Evolutionary conservation across 1,140 invertebrate species (phyloP), one percentile per base, ranked within the genome.

Genomic region (Pectinophora gossypiella): DNA sequence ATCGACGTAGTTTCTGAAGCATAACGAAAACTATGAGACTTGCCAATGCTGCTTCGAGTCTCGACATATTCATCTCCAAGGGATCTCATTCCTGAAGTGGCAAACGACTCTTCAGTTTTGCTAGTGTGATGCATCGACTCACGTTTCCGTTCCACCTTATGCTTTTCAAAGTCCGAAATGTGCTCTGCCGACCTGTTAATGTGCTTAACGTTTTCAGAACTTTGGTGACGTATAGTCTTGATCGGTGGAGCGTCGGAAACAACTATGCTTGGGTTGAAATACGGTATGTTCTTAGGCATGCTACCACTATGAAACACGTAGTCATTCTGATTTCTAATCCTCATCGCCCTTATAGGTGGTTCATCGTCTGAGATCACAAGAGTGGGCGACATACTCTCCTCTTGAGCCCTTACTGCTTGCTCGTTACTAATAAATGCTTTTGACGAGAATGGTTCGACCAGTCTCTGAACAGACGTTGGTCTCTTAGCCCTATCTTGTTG

Each of bases 11-110:
- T 71, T 62, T 90, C 88, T 20, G 88, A 88, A 22, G 90, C 89
- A 48, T 89, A 88, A 55, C 91, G 89, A 64, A 93, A 93, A 68
- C 92, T 93, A 46, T 92, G 90, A 4, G 91, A 92, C 68, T 93
- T 93, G 15, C 90, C 88, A 27, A 92, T 88, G 16, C 89, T 88
- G 64, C 89, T 90, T 49, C 86, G 68, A 12, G 74, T 72, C 60
- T 86, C 86, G 1, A 76, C 58, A 18, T 71, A 85, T 57, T 89
- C 87, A 16, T 82, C 77, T 12, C 79, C 79, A 35, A 85, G 51
- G 57, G 80, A 81, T 79, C 87, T 61, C 19, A 82, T 27, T 1
- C 72, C 79, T 15, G 79, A 78, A 19, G 68, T 67, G 0, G 72
- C 64, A 40, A 76, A 83, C 12, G 72, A 72, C 20, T 84, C 81